These are phyloP conservation scores for Heliopora coerulea DNA, from an alignment of 92 coral and sea anemone genomes.

Conservation along the genomic window DNA sequence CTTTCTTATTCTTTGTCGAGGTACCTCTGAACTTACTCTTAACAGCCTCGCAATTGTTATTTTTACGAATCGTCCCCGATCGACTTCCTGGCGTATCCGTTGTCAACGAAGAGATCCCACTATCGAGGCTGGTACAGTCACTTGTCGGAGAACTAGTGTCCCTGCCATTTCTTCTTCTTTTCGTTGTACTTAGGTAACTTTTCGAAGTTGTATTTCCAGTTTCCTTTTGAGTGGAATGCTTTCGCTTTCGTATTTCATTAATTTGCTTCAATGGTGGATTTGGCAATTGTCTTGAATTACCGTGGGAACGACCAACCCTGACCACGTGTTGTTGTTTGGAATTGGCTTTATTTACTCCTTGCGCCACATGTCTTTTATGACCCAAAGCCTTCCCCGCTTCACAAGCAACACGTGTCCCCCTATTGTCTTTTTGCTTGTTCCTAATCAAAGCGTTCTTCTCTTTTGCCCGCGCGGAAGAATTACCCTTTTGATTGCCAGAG, in stretches of 20 bases:
- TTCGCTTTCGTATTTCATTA: not conserved
- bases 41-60: not conserved
- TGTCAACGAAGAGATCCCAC: constrained; percentile 32
- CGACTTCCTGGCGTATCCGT: not conserved
- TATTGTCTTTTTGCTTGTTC: not conserved
- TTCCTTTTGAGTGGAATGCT: not conserved
- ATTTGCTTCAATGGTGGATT: not conserved
- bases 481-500: not conserved
- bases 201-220: not conserved
- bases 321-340: constrained; percentile 27
- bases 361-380: constrained; percentile 26
- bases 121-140: constrained; percentile 27
- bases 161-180: constrained; percentile 15
- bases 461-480: not conserved
- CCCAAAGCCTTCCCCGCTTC: constrained; percentile 2
- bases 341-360: constrained; percentile 1
- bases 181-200: not conserved
- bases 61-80: not conserved
- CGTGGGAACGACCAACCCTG: not conserved
- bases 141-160: constrained; percentile 23
- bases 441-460: not conserved
- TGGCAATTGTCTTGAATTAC: not conserved
- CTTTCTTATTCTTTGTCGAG: not conserved
- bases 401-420: constrained; percentile 28
- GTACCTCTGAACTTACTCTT: not conserved